These are phyloP conservation scores for Barbus barbus DNA, from an alignment of 2,113 vertebrate species.

Conservation along the genomic window DNA sequence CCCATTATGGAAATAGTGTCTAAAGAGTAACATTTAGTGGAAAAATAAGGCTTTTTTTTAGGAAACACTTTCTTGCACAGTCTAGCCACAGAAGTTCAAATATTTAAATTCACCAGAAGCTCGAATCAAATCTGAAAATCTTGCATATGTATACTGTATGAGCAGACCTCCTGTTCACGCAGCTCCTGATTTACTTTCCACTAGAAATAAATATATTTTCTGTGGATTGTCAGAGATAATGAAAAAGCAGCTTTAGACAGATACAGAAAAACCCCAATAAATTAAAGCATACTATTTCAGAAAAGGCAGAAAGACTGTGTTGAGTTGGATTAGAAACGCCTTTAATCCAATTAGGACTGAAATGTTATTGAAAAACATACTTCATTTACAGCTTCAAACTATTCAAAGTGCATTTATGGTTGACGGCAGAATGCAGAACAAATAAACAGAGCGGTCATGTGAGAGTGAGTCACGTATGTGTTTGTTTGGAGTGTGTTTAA, in stretches of 20 bases:
- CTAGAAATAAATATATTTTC: too few relatives aligned
- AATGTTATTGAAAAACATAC: not conserved
- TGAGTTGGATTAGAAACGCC: not conserved
- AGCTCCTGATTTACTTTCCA: too few relatives aligned
- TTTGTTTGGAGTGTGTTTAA: not conserved
- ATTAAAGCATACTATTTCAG: not conserved
- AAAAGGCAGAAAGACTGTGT: not conserved
- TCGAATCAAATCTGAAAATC: too few relatives aligned
- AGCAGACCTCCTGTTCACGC: too few relatives aligned
- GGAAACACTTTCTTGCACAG: too few relatives aligned
- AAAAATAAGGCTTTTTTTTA: too few relatives aligned
- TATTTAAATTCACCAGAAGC: too few relatives aligned
- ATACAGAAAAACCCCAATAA: not conserved
- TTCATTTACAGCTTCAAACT: not conserved
- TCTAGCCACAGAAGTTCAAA: too few relatives aligned
- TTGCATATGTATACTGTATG: too few relatives aligned
- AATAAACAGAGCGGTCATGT: not conserved
- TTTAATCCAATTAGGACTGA: not conserved
- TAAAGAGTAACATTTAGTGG: too few relatives aligned
- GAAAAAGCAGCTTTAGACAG: not conserved
- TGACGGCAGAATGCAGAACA: not conserved
- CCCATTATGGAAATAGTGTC: too few relatives aligned
- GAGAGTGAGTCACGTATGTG: slow-evolving; percentile 2
- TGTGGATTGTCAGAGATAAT: too few relatives aligned
- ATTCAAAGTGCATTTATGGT: not conserved